Base-by-base conservation (phyloP, 1,140 invertebrate species). In the Agrilus planipennis region DNA sequence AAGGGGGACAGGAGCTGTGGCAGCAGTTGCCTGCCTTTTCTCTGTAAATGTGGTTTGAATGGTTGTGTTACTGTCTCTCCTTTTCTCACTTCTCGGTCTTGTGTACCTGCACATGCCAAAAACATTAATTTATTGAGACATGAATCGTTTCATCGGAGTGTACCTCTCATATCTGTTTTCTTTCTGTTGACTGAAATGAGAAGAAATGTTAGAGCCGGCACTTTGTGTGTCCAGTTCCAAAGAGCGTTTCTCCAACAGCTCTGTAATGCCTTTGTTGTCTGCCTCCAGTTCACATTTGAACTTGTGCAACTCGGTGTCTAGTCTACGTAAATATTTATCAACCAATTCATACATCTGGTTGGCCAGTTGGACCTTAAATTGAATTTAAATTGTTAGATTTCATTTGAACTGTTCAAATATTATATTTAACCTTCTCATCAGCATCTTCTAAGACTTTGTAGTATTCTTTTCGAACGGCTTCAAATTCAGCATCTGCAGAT, bases 271-370 rank as follows among this genome's bases (percentile, higher is more conserved):
- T 50, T 92, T 88, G 70, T 97, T 91, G 63, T 97, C 93, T 17
- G 92, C 92, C 68, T 99, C 94, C 28, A 99, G 59, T 68, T 99
- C 94, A 75, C 94, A 90, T 70, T 97, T 97, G 63, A 98, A 98
- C 64, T 98, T 97, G 50, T 89, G 81, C 21, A 96, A 62, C 61
- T 98, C 94, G 58, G 88, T 88, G 60, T 97, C 93, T 31, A 98
- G 67, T 64, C 89, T 75, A 44, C 91, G 70, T 50, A 93, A 70
- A 68, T 96, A 96, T 57, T 89, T 77, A 55, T 94, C 86, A 35
- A 97, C 89, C 48, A 96, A 70, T 51, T 96, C 91, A 62, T 90
- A 85, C 71, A 95, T 89, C 66, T 92, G 86, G 62, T 83, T 94
- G 14, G 92, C 89, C 46, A 96, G 70, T 47, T 89, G 79, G 14